Base-by-base conservation (phyloP, 2,797 vertebrate species). In the Cossypha caffra region DNA sequence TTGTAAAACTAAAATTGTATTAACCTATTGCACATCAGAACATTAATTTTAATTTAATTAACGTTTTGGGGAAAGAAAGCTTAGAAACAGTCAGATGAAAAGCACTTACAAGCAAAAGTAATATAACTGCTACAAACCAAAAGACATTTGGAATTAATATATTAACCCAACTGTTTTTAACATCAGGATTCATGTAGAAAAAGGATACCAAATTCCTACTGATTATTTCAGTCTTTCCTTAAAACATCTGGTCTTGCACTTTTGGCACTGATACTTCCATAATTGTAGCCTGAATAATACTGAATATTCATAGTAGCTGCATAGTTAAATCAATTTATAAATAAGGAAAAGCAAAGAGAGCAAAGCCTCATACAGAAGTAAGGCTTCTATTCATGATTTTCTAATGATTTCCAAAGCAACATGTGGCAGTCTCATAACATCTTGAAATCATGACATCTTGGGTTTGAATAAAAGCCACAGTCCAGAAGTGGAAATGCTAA, bases 11-110 rank as follows among this genome's bases (percentile, higher is more conserved):
- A 64, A 83, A 93, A 94, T 63, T 66, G 16, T 79, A 89, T 93
- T 94, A 79, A 85, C 54, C 52, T 89, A 63, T 29, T 40, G 31
- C 52, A 88, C 29, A 77, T 59, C 57, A 90, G 79, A 94, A 83
- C 25, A 86, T 75, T 88, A 89, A 71, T 50, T 95, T 75, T 88
- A 89, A 71, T 50, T 95, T 90, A 88, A 95, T 95, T 85, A 92
- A 90, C 0, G 0, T 58, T 90, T 64, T 63, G 33, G 18, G 21
- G 48, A 62, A 84, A 90, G 29, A 90, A 95, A 94, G 13, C 21
- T 86, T 82, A 83, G 84, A 71, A 90, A 85, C 24, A 52, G 28
- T 57, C 43, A 83, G 45, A 92, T 47, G 40, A 90, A 92, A 87
- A 92, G 71, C 52, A 58, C 24, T 91, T 63, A 45, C 33, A 90